Percentiles rank a stretch among this genome's conserved stretches.
These are phyloP conservation scores for Saccostrea glomerata DNA, from an alignment of 1,140 invertebrate genomes.

Conservation along the genomic window DNA sequence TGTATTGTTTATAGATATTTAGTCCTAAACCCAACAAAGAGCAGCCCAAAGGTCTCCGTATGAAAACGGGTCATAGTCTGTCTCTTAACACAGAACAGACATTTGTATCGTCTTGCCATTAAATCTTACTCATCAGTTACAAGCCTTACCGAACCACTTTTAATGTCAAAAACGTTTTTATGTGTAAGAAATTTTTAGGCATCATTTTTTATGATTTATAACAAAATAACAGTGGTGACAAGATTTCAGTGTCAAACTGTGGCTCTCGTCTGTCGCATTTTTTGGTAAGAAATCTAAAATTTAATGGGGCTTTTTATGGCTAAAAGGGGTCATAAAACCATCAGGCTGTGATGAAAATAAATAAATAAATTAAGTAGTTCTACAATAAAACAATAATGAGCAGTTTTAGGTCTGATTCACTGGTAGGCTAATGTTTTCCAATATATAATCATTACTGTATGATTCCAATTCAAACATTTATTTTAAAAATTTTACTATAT, in stretches of 20 bases:
- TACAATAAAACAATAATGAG: conserved; percentile 18
- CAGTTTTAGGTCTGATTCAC: neutral
- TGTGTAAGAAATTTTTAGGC: conserved; percentile 26
- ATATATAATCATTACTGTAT: too few species aligned
- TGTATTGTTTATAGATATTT: too few species aligned
- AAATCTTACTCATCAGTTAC: conserved; percentile 3
- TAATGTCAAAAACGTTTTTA: conserved; percentile 33
- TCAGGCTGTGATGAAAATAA: conserved; percentile 30
- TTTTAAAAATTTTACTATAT: too few species aligned
- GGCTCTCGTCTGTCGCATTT: neutral
- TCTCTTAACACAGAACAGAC: neutral
- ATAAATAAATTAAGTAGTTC: conserved; percentile 34
- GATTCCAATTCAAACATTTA: too few species aligned
- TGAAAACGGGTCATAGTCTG: neutral
- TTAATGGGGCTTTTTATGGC: conserved; percentile 30
- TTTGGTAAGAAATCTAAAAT: conserved; percentile 1
- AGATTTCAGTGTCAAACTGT: conserved; percentile 3
- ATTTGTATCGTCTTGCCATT: neutral
- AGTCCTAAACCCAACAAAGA: neutral
- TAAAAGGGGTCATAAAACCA: conserved; percentile 25
- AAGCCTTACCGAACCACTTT: neutral
- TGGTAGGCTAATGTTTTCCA: too few species aligned
- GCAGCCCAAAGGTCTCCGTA: neutral
- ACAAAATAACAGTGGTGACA: neutral
- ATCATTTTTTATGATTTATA: conserved; percentile 34